Evolutionary conservation across 2,113 vertebrate species (phyloP), one percentile per base, ranked within the genome.

Genomic region (Proterorhinus semilunaris): DNA sequence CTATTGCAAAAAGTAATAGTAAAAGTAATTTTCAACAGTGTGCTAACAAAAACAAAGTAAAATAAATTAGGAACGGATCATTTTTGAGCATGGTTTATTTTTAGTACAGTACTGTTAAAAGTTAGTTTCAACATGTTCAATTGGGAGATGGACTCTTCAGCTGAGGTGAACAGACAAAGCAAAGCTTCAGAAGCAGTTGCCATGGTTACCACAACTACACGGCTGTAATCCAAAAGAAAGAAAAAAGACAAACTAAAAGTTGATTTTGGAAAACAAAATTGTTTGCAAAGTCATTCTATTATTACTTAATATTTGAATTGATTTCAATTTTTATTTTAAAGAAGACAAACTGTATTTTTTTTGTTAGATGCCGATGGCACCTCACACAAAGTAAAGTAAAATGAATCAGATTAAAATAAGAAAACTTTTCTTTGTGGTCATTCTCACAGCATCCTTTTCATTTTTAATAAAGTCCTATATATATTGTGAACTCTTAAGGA

Each of bases 31-130:
- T 36, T 36, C 27, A 90, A 84, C 75, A 86, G 81, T 51, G 81
- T 51, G 10, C 49, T 13, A 13, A 51, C 49, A 51, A 13, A 11
- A 11, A 51, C 10, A 51, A 51, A 70, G 27, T 5, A 36, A 36
- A 36, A 36, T 5, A 89, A 72, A 86, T 81, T 36, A 27, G 46
- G 21, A 17, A 16, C 62, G 45, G 64, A 64, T 52, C 69, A 73
- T 84, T 91, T 87, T 91, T 86, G 83, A 91, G 76, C 84, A 92
- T 74, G 69, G 88, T 91, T 91, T 87, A 87, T 91, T 89, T 89
- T 91, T 90, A 92, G 89, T 91, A 92, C 89, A 91, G 89, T 91
- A 90, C 91, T 91, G 88, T 90, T 92, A 92, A 92, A 90, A 90
- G 91, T 92, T 90, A 92, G 91, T 91, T 92, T 58, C 86, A 90